These are phyloP conservation scores for Grammomys surdaster DNA, from an alignment of 2,113 vertebrate species.

Conservation along the genomic window DNA sequence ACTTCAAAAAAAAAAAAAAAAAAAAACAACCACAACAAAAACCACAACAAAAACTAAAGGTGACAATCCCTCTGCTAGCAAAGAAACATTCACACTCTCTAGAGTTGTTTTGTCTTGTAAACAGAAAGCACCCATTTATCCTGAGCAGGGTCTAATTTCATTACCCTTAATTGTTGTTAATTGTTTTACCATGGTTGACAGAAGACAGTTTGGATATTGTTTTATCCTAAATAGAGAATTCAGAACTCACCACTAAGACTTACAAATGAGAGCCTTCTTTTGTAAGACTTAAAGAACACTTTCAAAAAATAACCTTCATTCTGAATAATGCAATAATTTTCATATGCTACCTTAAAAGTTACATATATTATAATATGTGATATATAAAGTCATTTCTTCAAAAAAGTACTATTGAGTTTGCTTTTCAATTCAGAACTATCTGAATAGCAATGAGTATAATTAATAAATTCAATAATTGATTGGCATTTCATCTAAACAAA, in stretches of 20 bases:
- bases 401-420: not conserved
- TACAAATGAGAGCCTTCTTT: constrained; percentile 33
- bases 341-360: not conserved
- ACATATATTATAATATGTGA: not conserved
- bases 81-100: constrained; percentile 50
- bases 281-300: not conserved
- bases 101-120: constrained; percentile 82
- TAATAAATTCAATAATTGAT: not conserved
- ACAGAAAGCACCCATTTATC: constrained; percentile 85
- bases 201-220: constrained; percentile 76
- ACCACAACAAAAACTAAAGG: constrained; percentile 78
- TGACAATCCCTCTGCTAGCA: constrained; percentile 83
- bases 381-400: not conserved
- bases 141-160: constrained; percentile 84
- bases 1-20: constrained; percentile 68
- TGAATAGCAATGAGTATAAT: not conserved
- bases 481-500: not conserved
- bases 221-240: constrained; percentile 75
- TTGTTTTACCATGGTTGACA: constrained; percentile 84
- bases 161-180: constrained; percentile 83
- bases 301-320: not conserved
- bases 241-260: constrained; percentile 43
- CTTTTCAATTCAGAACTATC: not conserved
- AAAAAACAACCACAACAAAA: not conserved
- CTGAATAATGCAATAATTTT: not conserved